Base-by-base conservation (phyloP, 2,797 vertebrate species). In the Acestrorhynchus altus region DNA sequence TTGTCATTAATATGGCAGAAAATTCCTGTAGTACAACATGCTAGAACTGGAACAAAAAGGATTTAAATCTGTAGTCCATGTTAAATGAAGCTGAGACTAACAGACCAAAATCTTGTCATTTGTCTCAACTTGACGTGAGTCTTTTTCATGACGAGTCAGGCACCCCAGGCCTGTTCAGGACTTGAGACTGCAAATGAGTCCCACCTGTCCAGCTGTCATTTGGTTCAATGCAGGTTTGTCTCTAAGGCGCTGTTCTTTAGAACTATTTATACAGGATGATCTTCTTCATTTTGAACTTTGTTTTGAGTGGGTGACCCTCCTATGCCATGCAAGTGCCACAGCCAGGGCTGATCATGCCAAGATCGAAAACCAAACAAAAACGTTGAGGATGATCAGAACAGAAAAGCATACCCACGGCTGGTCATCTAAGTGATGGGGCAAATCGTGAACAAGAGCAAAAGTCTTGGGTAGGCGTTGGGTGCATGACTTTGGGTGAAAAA, bases 271-370 rank as follows among this genome's bases (percentile, higher is more conserved):
- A 72, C 2, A 35, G 35, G 44, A 59, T 49, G 59, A 35, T 70
- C 39, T 67, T 66, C 47, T 47, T 67, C 39, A 2, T 35, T 44
- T 22, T 65, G 28, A 16, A 8, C 26, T 24, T 44, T 35, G 31
- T 35, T 68, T 57, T 69, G 42, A 67, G 46, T 76, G 67, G 73
- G 49, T 78, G 77, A 81, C 80, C 80, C 89, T 90, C 90, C 72
- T 76, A 44, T 84, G 94, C 93, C 95, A 96, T 96, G 94, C 93
- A 94, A 89, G 90, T 92, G 91, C 93, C 94, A 92, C 88, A 60
- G 87, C 90, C 92, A 88, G 86, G 90, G 90, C 86, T 93, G 90
- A 89, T 94, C 95, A 95, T 95, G 94, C 94, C 92, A 86, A 89
- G 89, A 47, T 81, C 54, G 77, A 83, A 65, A 65, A 44, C n/a